phyloP scores from a whole-genome alignment of 1,140 invertebrate genomes.

The Panagrolaimus sp. region DNA sequence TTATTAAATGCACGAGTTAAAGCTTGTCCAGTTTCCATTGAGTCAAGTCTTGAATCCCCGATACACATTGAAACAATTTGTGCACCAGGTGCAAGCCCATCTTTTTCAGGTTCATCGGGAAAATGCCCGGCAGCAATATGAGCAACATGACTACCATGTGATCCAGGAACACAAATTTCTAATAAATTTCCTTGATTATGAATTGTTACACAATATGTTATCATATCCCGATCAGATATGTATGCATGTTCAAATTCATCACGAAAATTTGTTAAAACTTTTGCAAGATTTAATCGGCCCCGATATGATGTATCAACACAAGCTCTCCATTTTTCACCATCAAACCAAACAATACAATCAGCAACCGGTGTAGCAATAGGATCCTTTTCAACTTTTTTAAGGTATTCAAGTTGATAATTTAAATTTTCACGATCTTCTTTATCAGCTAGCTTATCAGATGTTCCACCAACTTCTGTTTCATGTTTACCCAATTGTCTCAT shows the following conservation, averaged over 20 bases:
- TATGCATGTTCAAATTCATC: constrained; percentile 73
- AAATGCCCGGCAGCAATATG: constrained; percentile 87
- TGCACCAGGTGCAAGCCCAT: constrained; percentile 91
- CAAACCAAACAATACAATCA: constrained; percentile 86
- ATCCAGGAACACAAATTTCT: constrained; percentile 79
- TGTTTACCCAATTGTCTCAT: constrained; percentile 67
- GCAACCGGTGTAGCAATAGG: constrained; percentile 77
- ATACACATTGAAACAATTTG: constrained; percentile 88
- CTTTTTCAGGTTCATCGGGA: constrained; percentile 77
- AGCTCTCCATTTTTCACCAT: constrained; percentile 75
- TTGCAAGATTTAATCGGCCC: constrained; percentile 72
- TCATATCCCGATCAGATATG: constrained; percentile 70
- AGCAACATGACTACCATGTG: constrained; percentile 92
- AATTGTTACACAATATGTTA: constrained; percentile 86
- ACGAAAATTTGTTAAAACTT: constrained; percentile 76
- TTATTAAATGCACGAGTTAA: constrained; percentile 72
- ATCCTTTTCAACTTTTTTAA: constrained; percentile 76
- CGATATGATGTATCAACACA: constrained; percentile 78
- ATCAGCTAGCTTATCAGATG: constrained; percentile 64
- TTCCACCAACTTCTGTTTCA: constrained; percentile 59
- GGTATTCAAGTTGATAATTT: constrained; percentile 75
- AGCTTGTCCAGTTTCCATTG: constrained; percentile 92
- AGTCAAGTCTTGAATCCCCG: constrained; percentile 74
- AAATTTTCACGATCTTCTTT: constrained; percentile 82
- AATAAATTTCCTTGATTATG: constrained; percentile 82